Base-by-base conservation (phyloP, 2,113 vertebrate genomes). In the Callipepla squamata region DNA sequence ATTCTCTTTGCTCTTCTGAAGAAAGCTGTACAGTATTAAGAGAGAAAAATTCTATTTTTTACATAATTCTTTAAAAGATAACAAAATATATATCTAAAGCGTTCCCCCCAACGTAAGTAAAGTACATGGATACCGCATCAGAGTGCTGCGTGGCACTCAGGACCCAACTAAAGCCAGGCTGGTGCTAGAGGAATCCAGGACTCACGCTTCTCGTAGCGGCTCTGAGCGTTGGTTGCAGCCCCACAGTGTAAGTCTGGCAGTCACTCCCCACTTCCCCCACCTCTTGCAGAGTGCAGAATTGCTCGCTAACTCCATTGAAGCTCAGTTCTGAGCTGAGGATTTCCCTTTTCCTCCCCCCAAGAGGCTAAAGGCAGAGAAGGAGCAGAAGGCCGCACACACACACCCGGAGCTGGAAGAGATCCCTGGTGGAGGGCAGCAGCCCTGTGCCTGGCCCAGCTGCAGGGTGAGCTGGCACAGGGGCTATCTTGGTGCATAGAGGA, bases 401-500 rank as follows among this genome's bases (percentile, higher is more conserved):
- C 69, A 13, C 5, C 45, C 15, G 72, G 70, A 88, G 69, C 32
- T 47, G 74, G 67, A 53, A 20, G 48, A 45, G 73, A 25, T 58
- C 45, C 70, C 65, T 6, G 78, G 51, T 19, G 82, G 42, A 59
- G 34, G 10, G 42, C 79, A 13, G 62, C 69, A 76, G 40, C 50
- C 77, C 77, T 26, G 34, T 6, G 8, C 47, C 20, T 47, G 11
- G 40, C 85, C 15, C 34, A 50, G 89, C 28, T 93, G 74, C 53
- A 91, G 94, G 90, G 83, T 45, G 92, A 97, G 93, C 91, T 96
- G 96, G 94, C 95, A 87, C 79, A 94, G 92, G 93, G 94, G 95
- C 95, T 94, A 96, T 96, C 97, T 97, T 95, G 95, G 30, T 87
- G 90, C 28, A 90, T 96, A 97, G 97, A 97, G 97, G 94, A 98